Conservation (phyloP, 2,113 vertebrate species). For the Maccullochella peelii region DNA sequence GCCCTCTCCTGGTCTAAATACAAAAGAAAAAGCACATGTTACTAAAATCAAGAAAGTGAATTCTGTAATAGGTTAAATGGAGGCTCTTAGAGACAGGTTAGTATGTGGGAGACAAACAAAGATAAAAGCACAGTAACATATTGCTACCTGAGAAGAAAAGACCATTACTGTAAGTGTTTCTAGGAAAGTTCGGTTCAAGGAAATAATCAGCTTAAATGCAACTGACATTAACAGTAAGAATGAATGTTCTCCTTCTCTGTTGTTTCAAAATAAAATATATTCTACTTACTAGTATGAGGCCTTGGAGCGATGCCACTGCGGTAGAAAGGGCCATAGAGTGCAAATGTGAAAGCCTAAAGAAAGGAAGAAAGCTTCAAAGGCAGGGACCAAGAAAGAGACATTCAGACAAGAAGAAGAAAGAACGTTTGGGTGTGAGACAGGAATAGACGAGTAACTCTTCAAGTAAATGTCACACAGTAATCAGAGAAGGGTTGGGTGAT, state of each 20-base stretch:
- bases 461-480: constrained; percentile 67
- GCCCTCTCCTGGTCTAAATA: not conserved
- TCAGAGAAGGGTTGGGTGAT: constrained; percentile 57
- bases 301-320: constrained; percentile 24
- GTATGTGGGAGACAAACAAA: constrained; percentile 27
- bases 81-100: constrained; percentile 26
- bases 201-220: constrained; percentile 41
- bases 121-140: constrained; percentile 19
- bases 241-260: constrained; percentile 31
- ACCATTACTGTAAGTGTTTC: constrained; percentile 37
- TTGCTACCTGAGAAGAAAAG: constrained; percentile 11
- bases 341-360: constrained; percentile 56
- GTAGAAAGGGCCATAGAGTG: constrained; percentile 35
- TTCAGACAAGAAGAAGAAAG: constrained; percentile 58
- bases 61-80: constrained; percentile 13
- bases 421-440: constrained; percentile 58
- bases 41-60: not conserved
- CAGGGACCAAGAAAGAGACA: constrained; percentile 63
- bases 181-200: not conserved
- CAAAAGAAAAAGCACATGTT: not conserved
- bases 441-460: constrained; percentile 70
- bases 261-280: constrained; percentile 40
- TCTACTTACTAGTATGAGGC: constrained; percentile 40
- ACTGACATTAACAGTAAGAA: constrained; percentile 6
- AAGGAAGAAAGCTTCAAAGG: constrained; percentile 64